Evolutionary conservation across 2,888 invertebrate species (phyloP).

Genomic region (Plagodis dolabraria): DNA sequence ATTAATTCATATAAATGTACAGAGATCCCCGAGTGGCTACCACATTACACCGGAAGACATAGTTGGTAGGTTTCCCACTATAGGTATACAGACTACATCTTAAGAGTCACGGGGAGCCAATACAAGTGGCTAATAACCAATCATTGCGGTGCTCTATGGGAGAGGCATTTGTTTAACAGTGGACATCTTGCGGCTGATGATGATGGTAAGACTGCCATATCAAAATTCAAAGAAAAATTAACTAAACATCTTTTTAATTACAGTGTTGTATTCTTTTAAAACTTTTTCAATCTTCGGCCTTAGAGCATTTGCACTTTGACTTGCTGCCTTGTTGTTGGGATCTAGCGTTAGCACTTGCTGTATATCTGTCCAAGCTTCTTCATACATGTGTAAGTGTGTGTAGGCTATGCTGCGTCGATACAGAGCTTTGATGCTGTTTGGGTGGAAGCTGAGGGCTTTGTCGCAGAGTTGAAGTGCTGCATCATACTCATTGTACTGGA

Average conservation of each 20-base stretch:
- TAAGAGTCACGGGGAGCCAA: too few relatives aligned
- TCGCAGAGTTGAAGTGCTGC: conserved; percentile 89
- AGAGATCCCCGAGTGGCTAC: too few relatives aligned
- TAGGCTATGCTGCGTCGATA: conserved; percentile 94
- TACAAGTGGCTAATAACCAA: too few relatives aligned
- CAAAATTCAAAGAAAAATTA: conserved; percentile 28
- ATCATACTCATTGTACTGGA: conserved; percentile 87
- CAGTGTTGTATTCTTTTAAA: conserved; percentile 84
- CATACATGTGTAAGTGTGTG: conserved; percentile 86
- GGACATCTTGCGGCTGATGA: too few relatives aligned
- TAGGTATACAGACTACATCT: not conserved
- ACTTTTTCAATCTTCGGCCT: conserved; percentile 84
- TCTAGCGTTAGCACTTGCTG: conserved; percentile 84
- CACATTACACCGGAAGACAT: too few relatives aligned
- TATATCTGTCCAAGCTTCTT: conserved; percentile 86
- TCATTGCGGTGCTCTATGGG: too few relatives aligned
- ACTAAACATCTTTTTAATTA: conserved; percentile 85
- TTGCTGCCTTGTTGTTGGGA: conserved; percentile 87
- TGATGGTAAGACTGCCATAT: not conserved
- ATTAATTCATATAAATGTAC: too few relatives aligned
- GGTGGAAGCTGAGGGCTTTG: conserved; percentile 90
- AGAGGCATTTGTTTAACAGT: too few relatives aligned
- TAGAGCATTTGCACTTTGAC: conserved; percentile 83
- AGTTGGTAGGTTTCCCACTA: too few relatives aligned
- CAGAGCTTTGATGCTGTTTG: conserved; percentile 93